These are phyloP conservation scores for Sarcophaga caerulescens DNA, from an alignment of 2,888 invertebrate species.

Conservation along the genomic window DNA sequence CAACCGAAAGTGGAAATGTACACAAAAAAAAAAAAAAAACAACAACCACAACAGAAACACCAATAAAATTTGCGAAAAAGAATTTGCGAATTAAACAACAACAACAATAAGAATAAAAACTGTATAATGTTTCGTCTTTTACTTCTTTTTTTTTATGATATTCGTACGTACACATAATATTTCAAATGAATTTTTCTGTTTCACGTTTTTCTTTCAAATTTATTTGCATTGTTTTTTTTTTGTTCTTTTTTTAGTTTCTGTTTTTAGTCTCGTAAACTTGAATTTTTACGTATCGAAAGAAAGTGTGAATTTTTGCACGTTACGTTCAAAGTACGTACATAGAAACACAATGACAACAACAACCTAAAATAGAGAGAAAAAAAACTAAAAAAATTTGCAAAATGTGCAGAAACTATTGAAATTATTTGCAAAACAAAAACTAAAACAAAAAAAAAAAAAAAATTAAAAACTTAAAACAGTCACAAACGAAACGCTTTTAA, in stretches of 20 bases:
- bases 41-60: background rate
- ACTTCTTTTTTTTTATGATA: constrained; percentile 11
- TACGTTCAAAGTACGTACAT: constrained; percentile 54
- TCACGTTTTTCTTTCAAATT: constrained; percentile 22
- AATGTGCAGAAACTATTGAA: constrained; percentile 1
- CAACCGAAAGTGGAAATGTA: background rate
- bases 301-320: constrained; percentile 79
- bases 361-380: background rate
- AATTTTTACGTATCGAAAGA: constrained; percentile 74
- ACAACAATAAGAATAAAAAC: background rate
- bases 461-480: constrained; percentile 8
- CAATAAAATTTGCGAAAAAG: constrained; percentile 14
- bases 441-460: no score
- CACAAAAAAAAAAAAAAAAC: constrained; percentile 54
- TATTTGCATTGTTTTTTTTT: background rate
- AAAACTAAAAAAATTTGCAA: constrained; percentile 54
- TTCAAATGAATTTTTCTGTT: constrained; percentile 34
- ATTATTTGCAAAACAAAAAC: constrained; percentile 39
- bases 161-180: constrained; percentile 6
- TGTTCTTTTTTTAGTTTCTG: no score
- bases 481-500: constrained; percentile 7
- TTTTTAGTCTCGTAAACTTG: constrained; percentile 65
- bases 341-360: background rate
- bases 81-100: constrained; percentile 59
- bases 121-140: constrained; percentile 42